Base-by-base conservation (phyloP, 2,113 vertebrate genomes). In the Cynopterus brachyotis region DNA sequence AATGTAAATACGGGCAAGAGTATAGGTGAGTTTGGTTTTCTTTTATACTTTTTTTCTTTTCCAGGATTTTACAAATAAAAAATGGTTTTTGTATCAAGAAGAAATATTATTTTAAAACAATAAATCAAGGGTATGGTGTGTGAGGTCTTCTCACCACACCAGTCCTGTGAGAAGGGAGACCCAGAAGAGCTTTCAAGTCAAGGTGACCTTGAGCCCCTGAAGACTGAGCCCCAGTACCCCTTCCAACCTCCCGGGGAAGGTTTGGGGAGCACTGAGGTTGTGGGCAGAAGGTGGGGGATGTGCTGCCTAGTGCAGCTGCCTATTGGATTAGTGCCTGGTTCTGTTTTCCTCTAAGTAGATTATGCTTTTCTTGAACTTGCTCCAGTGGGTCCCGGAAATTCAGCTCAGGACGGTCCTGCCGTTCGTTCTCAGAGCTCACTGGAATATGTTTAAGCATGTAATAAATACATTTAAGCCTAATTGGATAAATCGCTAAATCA, bases 391-490 rank as follows among this genome's bases (percentile, higher is more conserved):
- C 94, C 94, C 9, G 15, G 72, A 75, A 96, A 98, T 96, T 91
- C 37, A 55, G 9, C 0, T n/a, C 95, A 95, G 93, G 91, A 0
- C 8, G 91, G 97, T 78, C 57, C 93, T 98, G 97, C 3, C 89
- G 89, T 97, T 97, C 72, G 5, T 97, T 97, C 95, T 94, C 96
- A 96, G 84, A 90, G 96, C 86, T 96, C 86, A 0, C 93, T 97
- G 94, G 96, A 96, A 97, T 97, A 97, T 93, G 94, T 95, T 97
- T 89, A 94, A 97, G 94, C 93, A 95, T 95, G 89, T 95, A 97
- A 97, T 98, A 98, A 98, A 98, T 97, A 96, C 92, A 97, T 97
- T 98, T 97, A 96, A 84, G 86, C 53, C 95, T 97, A 98, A 97
- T 96, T n/a, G 2, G 89, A 96, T 97, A 97, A 98, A 98, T 97